phyloP scores from a whole-genome alignment of 1,140 invertebrate species.

The Metopolophium dirhodum region DNA sequence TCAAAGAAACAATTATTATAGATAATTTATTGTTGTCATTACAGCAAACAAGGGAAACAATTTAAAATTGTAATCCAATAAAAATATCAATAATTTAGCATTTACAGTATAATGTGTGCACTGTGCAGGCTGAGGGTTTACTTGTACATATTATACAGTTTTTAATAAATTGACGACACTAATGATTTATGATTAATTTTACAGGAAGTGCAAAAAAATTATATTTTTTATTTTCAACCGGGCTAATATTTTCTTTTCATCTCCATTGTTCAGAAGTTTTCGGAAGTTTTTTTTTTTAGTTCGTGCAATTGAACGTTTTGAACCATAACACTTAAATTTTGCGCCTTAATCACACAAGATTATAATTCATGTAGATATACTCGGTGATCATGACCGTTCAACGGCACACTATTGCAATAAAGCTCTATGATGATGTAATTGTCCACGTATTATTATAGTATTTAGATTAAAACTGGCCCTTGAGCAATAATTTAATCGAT shows the following conservation, averaged over 20 bases:
- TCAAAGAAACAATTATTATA: not conserved
- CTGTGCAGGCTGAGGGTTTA: too few relatives aligned
- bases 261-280: too few relatives aligned
- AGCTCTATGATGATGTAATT: not conserved
- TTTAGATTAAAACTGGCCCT: not conserved
- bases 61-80: not conserved
- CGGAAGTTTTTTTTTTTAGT: not conserved
- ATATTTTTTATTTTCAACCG: too few relatives aligned
- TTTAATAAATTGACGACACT: too few relatives aligned
- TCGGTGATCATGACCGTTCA: not conserved
- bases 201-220: too few relatives aligned
- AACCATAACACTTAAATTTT: not conserved
- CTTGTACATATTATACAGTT: too few relatives aligned
- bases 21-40: not conserved
- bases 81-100: not conserved
- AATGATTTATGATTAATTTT: too few relatives aligned
- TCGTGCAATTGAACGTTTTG: not conserved
- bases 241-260: too few relatives aligned
- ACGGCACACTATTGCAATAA: not conserved
- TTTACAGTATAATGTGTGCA: too few relatives aligned
- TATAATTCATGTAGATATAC: not conserved
- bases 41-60: not conserved
- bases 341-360: not conserved
- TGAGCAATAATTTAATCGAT: not conserved
- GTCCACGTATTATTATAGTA: not conserved